A percentile compares a stretch with the other conserved stretches of the same genome.
Conservation (phyloP, 2,888 invertebrate species). For the Acheta domesticus region DNA sequence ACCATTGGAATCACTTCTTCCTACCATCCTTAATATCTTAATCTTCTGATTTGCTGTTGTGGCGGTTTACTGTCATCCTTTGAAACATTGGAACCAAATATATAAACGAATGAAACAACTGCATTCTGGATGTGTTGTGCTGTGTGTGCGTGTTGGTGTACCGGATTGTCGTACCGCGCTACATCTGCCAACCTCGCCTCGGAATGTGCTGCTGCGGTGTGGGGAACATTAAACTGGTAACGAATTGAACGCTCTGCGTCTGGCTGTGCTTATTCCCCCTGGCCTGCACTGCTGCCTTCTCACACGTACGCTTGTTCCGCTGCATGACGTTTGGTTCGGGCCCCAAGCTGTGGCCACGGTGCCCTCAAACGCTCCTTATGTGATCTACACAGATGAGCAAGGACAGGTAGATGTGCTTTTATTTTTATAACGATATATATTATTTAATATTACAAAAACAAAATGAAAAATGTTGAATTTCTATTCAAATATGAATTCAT, state of each 20-base stretch:
- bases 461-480: not conserved
- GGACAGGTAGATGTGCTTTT: conserved; percentile 71
- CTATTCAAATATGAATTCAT: too few relatives aligned
- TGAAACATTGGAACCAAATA: conserved; percentile 24
- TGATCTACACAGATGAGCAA: conserved; percentile 93
- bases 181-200: conserved; percentile 31
- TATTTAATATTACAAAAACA: conserved; percentile 1
- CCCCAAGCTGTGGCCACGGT: conserved; percentile 49
- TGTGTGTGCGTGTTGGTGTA: conserved; percentile 37
- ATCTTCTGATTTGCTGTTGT: conserved; percentile 29
- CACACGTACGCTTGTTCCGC: conserved; percentile 35
- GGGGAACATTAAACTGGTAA: conserved; percentile 35
- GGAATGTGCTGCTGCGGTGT: conserved; percentile 36
- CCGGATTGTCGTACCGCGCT: conserved; percentile 31
- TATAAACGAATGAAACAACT: conserved; percentile 26
- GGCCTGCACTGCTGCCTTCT: conserved; percentile 35
- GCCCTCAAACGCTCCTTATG: conserved; percentile 87
- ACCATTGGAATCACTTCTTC: conserved; percentile 25
- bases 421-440: conserved; percentile 24
- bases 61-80: conserved; percentile 30
- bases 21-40: conserved; percentile 7
- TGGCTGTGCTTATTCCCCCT: conserved; percentile 34
- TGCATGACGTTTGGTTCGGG: conserved; percentile 36
- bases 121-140: conserved; percentile 35
- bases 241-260: conserved; percentile 29